Evolutionary conservation across 2,113 vertebrate genomes (phyloP), one percentile per base, ranked within the genome.

Genomic region (Myotis davidii): DNA sequence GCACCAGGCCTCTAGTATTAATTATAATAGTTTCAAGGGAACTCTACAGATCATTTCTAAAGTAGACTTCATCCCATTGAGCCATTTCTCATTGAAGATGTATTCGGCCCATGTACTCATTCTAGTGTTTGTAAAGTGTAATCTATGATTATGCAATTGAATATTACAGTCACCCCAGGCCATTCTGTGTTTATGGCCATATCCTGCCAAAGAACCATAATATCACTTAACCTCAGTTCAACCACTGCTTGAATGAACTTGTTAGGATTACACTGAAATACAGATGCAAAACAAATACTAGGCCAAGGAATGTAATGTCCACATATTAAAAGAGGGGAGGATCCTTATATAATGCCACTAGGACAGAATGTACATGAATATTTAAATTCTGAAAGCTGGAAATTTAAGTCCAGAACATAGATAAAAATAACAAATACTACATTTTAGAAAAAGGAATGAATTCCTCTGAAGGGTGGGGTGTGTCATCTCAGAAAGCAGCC

Each of bases 211-310:
- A 97, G 89, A 97, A 74, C 61, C 37, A 32, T 5, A 89, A 67
- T 81, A 94, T 91, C 65, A 86, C 73, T 96, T 95, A 97, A 97
- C 96, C 97, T 97, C 95, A 2, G 61, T 94, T 94, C 92, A 97
- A 96, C 94, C 95, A 97, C 91, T 78, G 88, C 97, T 88, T 96
- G 82, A 98, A 97, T 87, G 90, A 98, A 98, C 98, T 97, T 98
- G 98, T 97, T 95, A 50, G 1, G 96, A 97, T 96, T 94, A 97
- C 93, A 94, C 37, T 92, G 18, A 97, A 96, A 96, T 42, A 92
- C 13, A 97, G 93, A 98, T 39, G 50, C 39, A 94, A 96, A 97
- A 95, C 42, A 98, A 96, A 88, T 21, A 81, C 17, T 2, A 88
- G 21, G 54, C 81, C 56, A 96, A 93, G 56, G 84, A 94, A 86